phyloP scores from a whole-genome alignment of 2,797 vertebrate species.

The Cossypha polioptera region DNA sequence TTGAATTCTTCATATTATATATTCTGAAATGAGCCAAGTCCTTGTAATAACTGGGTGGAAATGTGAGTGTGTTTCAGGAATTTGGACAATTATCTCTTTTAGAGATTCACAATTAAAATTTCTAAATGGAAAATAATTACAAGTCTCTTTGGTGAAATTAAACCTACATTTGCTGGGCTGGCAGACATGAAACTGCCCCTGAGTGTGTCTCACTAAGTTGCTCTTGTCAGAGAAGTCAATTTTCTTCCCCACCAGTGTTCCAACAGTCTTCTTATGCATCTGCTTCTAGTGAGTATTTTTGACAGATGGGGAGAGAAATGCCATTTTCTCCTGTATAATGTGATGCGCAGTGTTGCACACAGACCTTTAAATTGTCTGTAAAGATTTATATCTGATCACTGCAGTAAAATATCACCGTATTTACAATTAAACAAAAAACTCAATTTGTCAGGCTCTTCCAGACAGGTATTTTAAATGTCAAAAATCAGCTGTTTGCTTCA shows the following conservation, averaged over 20 bases:
- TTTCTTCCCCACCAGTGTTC: not conserved
- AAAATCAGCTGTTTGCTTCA: not conserved
- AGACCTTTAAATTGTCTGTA: conserved; percentile 34
- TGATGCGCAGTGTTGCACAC: not conserved
- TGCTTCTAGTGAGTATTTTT: conserved; percentile 17
- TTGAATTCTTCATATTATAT: not conserved
- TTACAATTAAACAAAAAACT: conserved; percentile 68
- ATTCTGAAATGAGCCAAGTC: not conserved
- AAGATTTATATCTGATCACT: conserved; percentile 32
- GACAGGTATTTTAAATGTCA: conserved; percentile 42
- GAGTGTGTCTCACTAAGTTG: not conserved
- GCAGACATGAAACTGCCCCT: not conserved
- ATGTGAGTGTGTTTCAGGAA: not conserved
- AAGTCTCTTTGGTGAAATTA: not conserved
- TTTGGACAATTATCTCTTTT: not conserved
- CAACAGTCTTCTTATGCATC: not conserved
- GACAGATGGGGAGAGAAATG: conserved; percentile 4
- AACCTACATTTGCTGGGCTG: not conserved
- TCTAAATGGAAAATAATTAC: not conserved
- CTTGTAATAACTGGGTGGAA: not conserved
- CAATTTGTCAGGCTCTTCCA: conserved; percentile 11
- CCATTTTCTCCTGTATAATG: not conserved
- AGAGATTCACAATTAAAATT: not conserved
- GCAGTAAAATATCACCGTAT: conserved; percentile 57
- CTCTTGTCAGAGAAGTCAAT: not conserved